Evolutionary conservation across 30 jellyfish, hydroid and myxozoan genomes (phyloP).

Genomic region (Clytia hemisphaerica): DNA sequence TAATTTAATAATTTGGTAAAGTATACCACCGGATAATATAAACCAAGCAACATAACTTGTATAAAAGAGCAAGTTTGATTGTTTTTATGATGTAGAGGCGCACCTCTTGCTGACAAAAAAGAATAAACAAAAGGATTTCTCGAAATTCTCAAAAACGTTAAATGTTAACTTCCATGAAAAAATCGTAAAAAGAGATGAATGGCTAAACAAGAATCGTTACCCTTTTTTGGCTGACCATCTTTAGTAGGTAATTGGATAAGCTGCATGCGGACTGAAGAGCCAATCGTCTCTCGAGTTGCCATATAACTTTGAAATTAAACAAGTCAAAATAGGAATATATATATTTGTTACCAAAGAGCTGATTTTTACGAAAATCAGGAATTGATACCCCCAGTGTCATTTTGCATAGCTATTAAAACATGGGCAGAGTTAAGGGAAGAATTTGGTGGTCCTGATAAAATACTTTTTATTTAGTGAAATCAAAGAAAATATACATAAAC

Average conservation of each 20-base stretch:
- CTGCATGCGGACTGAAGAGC: slow-evolving; percentile 84
- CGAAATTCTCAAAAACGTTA: not conserved
- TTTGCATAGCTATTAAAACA: no score
- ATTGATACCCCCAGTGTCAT: no score
- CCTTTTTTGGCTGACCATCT: slow-evolving; percentile 42
- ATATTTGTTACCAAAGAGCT: no score
- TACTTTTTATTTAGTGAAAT: not conserved
- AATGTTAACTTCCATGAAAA: no score
- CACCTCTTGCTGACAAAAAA: not conserved
- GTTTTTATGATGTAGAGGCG: not conserved
- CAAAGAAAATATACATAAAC: not conserved
- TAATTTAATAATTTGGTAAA: not conserved
- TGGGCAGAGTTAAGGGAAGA: no score
- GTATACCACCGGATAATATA: not conserved
- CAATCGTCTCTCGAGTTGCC: slow-evolving; percentile 66
- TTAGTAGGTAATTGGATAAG: slow-evolving; percentile 54
- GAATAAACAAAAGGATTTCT: not conserved
- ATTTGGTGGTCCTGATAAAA: no score
- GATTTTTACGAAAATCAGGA: no score
- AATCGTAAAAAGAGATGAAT: no score
- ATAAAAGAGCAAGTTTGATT: not conserved
- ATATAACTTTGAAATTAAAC: slow-evolving; percentile 41
- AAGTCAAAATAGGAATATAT: no score
- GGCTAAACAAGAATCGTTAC: no score
- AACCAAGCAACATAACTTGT: not conserved